These are phyloP conservation scores for Agapetus fuscipes DNA, from an alignment of 2,888 invertebrate species.

Conservation along the genomic window DNA sequence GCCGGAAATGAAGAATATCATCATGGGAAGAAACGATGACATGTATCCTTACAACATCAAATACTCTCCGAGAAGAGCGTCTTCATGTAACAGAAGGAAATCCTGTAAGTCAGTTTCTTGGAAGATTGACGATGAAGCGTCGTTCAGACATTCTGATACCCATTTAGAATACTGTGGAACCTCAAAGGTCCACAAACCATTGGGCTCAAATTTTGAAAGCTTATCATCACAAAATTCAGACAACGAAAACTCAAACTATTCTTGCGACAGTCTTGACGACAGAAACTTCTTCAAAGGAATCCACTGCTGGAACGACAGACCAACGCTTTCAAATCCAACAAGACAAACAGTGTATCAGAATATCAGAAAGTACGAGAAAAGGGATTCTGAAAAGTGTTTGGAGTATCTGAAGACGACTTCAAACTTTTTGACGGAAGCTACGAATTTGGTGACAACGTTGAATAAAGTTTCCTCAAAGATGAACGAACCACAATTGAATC, in stretches of 20 bases:
- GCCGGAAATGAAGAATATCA: slow-evolving; percentile 25
- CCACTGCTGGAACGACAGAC: slow-evolving; percentile 16
- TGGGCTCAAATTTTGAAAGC: not conserved
- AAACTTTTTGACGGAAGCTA: slow-evolving; percentile 34
- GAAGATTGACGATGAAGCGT: too few species aligned
- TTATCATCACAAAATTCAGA: not conserved
- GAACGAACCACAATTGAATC: slow-evolving; percentile 3
- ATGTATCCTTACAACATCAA: slow-evolving; percentile 39
- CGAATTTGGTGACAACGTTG: slow-evolving; percentile 30
- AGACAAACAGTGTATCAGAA: slow-evolving; percentile 1
- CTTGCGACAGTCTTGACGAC: not conserved
- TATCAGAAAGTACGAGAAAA: not conserved
- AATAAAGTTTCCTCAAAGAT: slow-evolving; percentile 22
- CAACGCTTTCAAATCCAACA: slow-evolving; percentile 1
- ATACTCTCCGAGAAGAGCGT: slow-evolving; percentile 29
- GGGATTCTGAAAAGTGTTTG: slow-evolving; percentile 18
- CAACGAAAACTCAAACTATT: not conserved
- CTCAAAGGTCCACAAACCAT: not conserved
- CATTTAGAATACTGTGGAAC: not conserved
- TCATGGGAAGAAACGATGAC: slow-evolving; percentile 34
- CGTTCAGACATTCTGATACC: too few species aligned
- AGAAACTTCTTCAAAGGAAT: slow-evolving; percentile 11
- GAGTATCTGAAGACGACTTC: slow-evolving; percentile 31
- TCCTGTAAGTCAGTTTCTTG: slow-evolving; percentile 17
- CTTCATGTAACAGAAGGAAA: slow-evolving; percentile 1